Evolutionary conservation across 2,113 vertebrate species (phyloP), one percentile per base, ranked within the genome.

Genomic region (Addax nasomaculatus): DNA sequence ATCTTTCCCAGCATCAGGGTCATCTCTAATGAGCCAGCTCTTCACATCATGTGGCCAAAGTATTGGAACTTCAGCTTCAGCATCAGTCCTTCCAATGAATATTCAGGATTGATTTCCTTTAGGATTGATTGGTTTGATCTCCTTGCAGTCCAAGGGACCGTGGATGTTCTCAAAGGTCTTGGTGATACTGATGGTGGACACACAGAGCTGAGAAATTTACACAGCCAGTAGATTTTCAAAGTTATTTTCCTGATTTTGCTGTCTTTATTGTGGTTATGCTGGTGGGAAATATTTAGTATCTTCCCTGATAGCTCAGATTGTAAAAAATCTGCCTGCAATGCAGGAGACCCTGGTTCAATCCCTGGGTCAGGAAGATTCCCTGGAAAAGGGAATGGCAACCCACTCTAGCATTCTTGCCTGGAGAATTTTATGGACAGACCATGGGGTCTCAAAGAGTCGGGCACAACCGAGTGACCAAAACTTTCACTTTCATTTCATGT

Each of bases 81-180:
- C 67, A 70, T 70, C 67, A 70, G 67, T 70, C n/a, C n/a, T 70
- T 70, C n/a, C 67, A 70, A 36, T 12, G 67, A 39, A 39, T 70
- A 39, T 39, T 70, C 67, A 36, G n/a, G 67, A 70, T 23, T 70
- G n/a, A 70, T 70, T 36, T 70, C 5, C 67, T 70, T 70, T 70
- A 39, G 67, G 67, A 70, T 70, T 39, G n/a, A 70, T 11, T 21
- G 64, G n/a, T 70, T 70, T 39, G 19, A 70, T 39, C 19, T 70
- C n/a, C 67, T 70, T 39, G 67, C n/a, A 70, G 67, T 39, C 67
- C 67, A 70, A 36, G n/a, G 19, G 19, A 70, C 10, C 6, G n/a
- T 39, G 99, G 98, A 99, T 99, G 97, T 99, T 99, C 98, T 99
- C 99, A 60, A 99, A 99, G 51, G 99, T 99, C 98, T 99, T 99